phyloP scores from a whole-genome alignment of 2,113 vertebrate genomes.

The Echinops telfairi region DNA sequence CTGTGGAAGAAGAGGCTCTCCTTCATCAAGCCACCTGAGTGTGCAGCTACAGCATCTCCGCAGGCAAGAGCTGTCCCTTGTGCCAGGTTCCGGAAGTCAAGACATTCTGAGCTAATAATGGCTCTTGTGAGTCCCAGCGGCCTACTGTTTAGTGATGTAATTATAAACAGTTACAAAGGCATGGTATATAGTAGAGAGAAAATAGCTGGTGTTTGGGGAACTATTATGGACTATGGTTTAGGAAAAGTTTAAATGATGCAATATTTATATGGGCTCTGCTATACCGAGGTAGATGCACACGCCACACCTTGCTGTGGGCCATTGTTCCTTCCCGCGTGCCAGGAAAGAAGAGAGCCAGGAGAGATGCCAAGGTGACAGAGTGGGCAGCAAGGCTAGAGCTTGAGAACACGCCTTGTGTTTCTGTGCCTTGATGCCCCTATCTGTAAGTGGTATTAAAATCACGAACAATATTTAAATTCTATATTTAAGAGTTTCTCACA shows the following conservation, averaged over 20 bases:
- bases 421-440: background rate
- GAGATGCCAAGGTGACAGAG: fast-evolving
- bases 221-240: constrained; percentile 77
- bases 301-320: background rate
- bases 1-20: background rate
- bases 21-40: background rate
- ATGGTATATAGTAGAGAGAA: constrained; percentile 69
- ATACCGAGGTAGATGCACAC: background rate
- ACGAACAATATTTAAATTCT: background rate
- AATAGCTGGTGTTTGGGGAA: constrained; percentile 76
- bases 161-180: constrained; percentile 78
- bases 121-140: constrained; percentile 18
- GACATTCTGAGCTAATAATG: constrained; percentile 73
- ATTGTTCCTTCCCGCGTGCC: background rate
- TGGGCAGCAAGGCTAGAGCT: background rate
- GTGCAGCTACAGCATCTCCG: background rate
- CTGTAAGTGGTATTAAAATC: background rate
- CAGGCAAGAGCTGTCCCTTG: background rate
- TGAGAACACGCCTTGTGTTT: background rate
- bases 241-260: constrained; percentile 75
- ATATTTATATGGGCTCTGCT: constrained; percentile 58
- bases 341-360: background rate
- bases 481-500: background rate
- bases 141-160: constrained; percentile 74
- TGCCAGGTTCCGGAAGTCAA: constrained; percentile 36